Conservation (phyloP, 2,113 vertebrate species). For the Triplophysa dalaica region DNA sequence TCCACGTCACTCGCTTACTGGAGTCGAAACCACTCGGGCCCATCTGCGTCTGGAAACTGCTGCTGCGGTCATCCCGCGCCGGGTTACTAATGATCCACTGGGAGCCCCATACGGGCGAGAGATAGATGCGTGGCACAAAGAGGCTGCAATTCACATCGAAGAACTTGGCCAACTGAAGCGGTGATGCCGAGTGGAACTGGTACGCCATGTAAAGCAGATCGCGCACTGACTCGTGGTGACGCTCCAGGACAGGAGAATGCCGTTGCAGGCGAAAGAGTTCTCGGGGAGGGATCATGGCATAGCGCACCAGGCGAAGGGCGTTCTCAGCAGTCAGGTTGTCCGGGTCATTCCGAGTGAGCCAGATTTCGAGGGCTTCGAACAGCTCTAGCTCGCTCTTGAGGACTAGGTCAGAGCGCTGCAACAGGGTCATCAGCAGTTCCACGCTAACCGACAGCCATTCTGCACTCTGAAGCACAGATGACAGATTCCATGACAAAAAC, state of each 20-base stretch:
- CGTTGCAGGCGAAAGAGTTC: conserved; percentile 91
- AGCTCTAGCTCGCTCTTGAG: conserved; percentile 90
- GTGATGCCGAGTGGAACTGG: conserved; percentile 93
- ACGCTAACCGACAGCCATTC: conserved; percentile 85
- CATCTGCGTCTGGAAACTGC: conserved; percentile 92
- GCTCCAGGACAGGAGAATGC: conserved; percentile 79
- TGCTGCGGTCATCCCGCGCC: conserved; percentile 89
- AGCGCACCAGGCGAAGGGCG: conserved; percentile 84
- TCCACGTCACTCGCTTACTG: conserved; percentile 88
- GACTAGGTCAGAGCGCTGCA: conserved; percentile 88
- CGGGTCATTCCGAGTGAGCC: conserved; percentile 80
- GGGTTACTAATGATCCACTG: conserved; percentile 91
- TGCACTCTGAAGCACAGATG: conserved; percentile 77
- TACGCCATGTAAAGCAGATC: conserved; percentile 92
- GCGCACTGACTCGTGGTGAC: conserved; percentile 79
- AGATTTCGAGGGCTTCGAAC: conserved; percentile 83
- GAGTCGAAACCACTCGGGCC: conserved; percentile 89
- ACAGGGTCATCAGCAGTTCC: conserved; percentile 82
- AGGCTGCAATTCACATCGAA: conserved; percentile 95
- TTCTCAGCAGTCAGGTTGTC: conserved; percentile 76
- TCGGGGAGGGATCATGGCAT: conserved; percentile 89
- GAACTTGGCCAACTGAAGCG: conserved; percentile 89
- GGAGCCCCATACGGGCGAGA: conserved; percentile 84
- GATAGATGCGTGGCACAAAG: conserved; percentile 94
- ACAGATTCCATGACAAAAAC: conserved; percentile 93